These are phyloP conservation scores for Spilosoma lubricipeda DNA, from an alignment of 2,888 invertebrate species.

Conservation along the genomic window DNA sequence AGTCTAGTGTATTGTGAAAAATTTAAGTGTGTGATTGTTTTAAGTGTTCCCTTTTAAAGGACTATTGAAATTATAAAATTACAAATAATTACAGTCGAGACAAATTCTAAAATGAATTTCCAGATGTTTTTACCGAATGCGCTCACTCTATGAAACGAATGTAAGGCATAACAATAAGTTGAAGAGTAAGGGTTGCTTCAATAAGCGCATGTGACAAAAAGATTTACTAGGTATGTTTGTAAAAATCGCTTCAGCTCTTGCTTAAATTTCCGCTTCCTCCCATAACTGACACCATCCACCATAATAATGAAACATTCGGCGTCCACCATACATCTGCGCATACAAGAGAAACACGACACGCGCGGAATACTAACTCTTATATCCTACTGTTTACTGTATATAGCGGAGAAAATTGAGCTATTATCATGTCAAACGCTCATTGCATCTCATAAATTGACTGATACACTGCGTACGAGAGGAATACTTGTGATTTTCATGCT, in stretches of 20 bases:
- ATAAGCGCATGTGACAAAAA: background rate
- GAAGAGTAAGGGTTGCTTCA: too few relatives aligned
- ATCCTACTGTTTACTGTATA: conserved; percentile 40
- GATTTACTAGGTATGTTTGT: background rate
- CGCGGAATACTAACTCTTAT: conserved; percentile 61
- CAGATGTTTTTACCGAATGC: too few relatives aligned
- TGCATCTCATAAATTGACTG: conserved; percentile 44
- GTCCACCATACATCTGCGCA: conserved; percentile 46
- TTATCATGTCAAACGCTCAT: conserved; percentile 54
- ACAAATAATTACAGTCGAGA: background rate
- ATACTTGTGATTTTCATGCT: background rate
- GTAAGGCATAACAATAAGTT: too few relatives aligned
- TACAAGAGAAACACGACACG: conserved; percentile 58
- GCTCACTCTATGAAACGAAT: too few relatives aligned
- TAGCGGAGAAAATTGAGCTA: conserved; percentile 54
- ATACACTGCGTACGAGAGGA: conserved; percentile 20
- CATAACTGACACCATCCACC: conserved; percentile 22
- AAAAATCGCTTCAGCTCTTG: conserved; percentile 11
- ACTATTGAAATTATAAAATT: background rate
- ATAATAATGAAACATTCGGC: conserved; percentile 46
- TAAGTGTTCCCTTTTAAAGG: background rate
- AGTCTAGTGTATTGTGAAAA: too few relatives aligned
- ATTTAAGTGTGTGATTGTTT: too few relatives aligned
- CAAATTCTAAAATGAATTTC: background rate
- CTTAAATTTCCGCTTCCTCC: conserved; percentile 25